These are phyloP conservation scores for Macrobrachium nipponense DNA, from an alignment of 1,140 invertebrate species.

Conservation along the genomic window DNA sequence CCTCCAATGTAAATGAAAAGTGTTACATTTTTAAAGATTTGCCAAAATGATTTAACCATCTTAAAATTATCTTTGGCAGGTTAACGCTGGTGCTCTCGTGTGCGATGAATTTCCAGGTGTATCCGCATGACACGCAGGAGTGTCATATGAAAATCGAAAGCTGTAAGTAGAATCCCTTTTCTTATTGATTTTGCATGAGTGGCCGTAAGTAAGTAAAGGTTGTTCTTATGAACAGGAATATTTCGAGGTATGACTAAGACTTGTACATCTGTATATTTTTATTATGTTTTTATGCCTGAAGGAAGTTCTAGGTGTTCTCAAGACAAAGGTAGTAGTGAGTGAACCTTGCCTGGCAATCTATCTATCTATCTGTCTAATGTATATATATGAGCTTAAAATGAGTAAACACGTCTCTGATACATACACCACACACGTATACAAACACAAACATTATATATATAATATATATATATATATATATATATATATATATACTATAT, in stretches of 20 bases:
- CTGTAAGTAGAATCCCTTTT: conserved; percentile 75
- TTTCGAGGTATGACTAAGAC: too few relatives aligned
- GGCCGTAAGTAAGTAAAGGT: not conserved
- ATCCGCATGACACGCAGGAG: conserved; percentile 90
- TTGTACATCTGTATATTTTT: too few relatives aligned
- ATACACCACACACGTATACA: not conserved
- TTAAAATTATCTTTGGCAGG: conserved; percentile 68
- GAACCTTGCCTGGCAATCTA: too few relatives aligned
- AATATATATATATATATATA: conserved; percentile 4
- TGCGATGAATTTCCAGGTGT: conserved; percentile 91
- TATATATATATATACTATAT: not conserved
- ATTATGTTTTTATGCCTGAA: too few relatives aligned
- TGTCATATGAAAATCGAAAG: conserved; percentile 93
- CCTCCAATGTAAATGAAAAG: too few relatives aligned
- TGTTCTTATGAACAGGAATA: too few relatives aligned
- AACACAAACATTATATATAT: not conserved
- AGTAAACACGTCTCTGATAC: not conserved
- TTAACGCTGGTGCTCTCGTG: conserved; percentile 85
- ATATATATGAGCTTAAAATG: too few relatives aligned
- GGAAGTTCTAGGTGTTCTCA: too few relatives aligned
- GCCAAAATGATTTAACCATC: conserved; percentile 33
- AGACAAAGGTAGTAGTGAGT: too few relatives aligned
- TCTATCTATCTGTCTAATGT: too few relatives aligned
- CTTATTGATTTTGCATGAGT: not conserved
- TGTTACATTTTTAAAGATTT: not conserved